Evolutionary conservation across 2,888 invertebrate species (phyloP).

Genomic region (Sphinx pinastri): DNA sequence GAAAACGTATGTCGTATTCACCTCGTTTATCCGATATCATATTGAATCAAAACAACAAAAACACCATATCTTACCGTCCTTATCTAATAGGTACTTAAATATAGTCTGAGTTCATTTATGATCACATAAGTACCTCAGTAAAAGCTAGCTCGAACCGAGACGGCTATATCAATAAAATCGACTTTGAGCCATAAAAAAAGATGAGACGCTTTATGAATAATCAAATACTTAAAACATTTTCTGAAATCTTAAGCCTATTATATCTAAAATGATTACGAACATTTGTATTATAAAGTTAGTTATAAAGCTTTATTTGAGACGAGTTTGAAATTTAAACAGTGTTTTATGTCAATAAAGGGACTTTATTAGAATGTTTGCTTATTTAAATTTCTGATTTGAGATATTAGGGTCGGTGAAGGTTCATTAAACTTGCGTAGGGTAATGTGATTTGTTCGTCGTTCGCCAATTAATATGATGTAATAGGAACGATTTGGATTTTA

Average conservation of each 20-base stretch:
- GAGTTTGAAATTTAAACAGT: slow-evolving; percentile 4
- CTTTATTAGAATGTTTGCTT: slow-evolving; percentile 9
- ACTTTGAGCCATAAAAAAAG: neutral
- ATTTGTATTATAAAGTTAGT: slow-evolving; percentile 3
- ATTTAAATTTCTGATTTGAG: slow-evolving; percentile 10
- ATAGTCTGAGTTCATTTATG: neutral
- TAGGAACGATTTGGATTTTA: neutral
- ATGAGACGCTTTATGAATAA: slow-evolving; percentile 1
- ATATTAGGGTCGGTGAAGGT: slow-evolving; percentile 2
- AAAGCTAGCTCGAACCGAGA: neutral
- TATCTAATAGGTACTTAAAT: neutral
- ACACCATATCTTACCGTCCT: no score
- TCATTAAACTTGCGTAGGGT: neutral
- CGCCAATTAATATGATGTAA: neutral
- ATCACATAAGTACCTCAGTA: neutral
- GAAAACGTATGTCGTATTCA: no score
- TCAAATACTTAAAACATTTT: slow-evolving; percentile 20
- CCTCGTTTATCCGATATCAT: no score
- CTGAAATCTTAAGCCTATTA: slow-evolving; percentile 10
- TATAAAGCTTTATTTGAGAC: neutral
- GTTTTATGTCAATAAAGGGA: slow-evolving; percentile 2
- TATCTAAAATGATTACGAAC: slow-evolving; percentile 8
- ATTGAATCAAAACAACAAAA: no score
- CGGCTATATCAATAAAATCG: neutral
- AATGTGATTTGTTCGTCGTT: neutral